phyloP scores from a whole-genome alignment of 2,797 vertebrate genomes.

The Vipera ursinii region DNA sequence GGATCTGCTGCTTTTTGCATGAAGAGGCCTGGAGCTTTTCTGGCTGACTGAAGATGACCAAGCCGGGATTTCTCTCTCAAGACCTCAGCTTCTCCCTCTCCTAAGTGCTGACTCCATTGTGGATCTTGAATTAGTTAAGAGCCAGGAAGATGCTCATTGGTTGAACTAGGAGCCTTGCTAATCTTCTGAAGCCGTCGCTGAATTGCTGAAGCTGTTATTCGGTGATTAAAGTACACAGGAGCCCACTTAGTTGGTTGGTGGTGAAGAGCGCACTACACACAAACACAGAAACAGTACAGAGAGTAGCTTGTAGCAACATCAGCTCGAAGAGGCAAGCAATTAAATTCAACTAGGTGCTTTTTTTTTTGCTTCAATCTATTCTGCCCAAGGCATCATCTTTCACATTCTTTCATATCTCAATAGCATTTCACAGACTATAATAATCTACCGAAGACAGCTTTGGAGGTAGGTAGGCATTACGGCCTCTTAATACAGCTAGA shows the following conservation, averaged over 20 bases:
- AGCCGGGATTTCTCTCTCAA: slow-evolving; percentile 14
- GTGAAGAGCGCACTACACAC: background rate
- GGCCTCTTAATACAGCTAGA: background rate
- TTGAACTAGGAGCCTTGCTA: slow-evolving; percentile 3
- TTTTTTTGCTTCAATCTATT: background rate
- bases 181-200: slow-evolving; percentile 28
- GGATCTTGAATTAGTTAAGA: slow-evolving; percentile 23
- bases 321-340: background rate
- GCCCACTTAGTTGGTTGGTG: slow-evolving; percentile 25
- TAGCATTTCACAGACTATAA: background rate
- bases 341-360: background rate
- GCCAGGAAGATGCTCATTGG: slow-evolving; percentile 5
- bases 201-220: slow-evolving; percentile 32
- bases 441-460: background rate
- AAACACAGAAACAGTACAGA: background rate
- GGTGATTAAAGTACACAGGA: slow-evolving; percentile 35
- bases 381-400: background rate
- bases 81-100: background rate
- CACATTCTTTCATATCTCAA: background rate
- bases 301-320: slow-evolving; percentile 1
- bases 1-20: background rate
- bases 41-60: background rate
- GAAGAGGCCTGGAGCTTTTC: background rate
- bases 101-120: background rate
- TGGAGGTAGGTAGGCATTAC: background rate